Evolutionary conservation across 1,140 invertebrate genomes (phyloP).

Genomic region (Temnothorax curvispinosus): DNA sequence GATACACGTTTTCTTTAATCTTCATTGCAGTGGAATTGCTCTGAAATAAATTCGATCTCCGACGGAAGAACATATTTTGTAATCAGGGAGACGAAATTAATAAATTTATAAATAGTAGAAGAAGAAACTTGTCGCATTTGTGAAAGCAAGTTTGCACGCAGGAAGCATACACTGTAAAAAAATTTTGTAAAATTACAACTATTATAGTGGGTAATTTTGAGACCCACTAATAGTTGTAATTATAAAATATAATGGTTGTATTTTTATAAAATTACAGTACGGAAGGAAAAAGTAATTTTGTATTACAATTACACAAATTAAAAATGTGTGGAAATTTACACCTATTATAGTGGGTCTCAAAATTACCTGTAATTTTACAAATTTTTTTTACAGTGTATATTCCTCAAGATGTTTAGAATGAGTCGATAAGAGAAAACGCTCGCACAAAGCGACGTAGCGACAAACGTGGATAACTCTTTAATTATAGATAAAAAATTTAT

Average conservation of each 20-base stretch:
- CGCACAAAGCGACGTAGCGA: neutral
- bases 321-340: no score
- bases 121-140: neutral
- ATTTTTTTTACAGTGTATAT: no score
- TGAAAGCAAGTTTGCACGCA: neutral
- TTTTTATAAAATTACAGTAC: no score
- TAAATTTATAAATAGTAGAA: neutral
- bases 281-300: no score
- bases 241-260: no score
- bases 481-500: neutral
- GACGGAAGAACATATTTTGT: neutral
- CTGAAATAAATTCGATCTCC: neutral
- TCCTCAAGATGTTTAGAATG: neutral
- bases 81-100: neutral
- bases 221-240: no score
- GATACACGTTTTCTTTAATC: neutral
- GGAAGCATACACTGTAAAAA: no score
- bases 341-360: no score
- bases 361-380: no score
- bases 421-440: neutral
- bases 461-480: neutral
- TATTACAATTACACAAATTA: no score
- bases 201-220: no score
- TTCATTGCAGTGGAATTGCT: neutral
- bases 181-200: no score